phyloP scores from a whole-genome alignment of 2,888 invertebrate genomes.

The Enchytraeus crypticus region DNA sequence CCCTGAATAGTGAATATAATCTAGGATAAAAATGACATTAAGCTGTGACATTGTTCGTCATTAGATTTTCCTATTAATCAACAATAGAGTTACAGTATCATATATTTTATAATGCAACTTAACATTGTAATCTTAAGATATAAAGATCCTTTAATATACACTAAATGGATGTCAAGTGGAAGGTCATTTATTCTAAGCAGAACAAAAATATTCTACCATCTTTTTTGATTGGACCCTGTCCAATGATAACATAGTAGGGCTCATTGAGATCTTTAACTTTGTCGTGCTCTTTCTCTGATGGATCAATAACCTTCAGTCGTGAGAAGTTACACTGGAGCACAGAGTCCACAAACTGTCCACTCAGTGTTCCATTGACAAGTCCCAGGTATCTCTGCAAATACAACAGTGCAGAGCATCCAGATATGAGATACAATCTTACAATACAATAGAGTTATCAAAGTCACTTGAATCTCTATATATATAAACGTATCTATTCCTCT shows the following conservation, averaged over 20 bases:
- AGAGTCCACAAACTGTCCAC: not conserved
- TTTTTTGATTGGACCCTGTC: not conserved
- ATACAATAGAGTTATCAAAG: not conserved
- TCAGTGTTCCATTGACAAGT: not conserved
- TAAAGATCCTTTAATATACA: too few species aligned
- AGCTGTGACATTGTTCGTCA: too few species aligned
- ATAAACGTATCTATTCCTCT: too few species aligned
- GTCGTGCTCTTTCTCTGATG: not conserved
- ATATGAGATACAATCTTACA: not conserved
- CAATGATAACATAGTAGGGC: constrained; percentile 3
- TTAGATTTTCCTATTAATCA: too few species aligned
- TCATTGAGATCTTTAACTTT: not conserved
- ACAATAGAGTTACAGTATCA: too few species aligned
- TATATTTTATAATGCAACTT: too few species aligned
- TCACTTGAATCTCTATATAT: not conserved
- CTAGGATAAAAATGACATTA: too few species aligned
- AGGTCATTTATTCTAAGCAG: too few species aligned
- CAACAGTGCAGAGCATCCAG: not conserved
- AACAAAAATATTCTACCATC: not conserved
- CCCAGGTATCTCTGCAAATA: constrained; percentile 2
- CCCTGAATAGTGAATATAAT: too few species aligned
- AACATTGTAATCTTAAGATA: too few species aligned
- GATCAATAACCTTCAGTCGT: not conserved
- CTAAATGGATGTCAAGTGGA: too few species aligned
- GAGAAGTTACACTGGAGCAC: constrained; percentile 1